phyloP scores from a whole-genome alignment of 1,140 invertebrate genomes.

The Eciton burchellii region DNA sequence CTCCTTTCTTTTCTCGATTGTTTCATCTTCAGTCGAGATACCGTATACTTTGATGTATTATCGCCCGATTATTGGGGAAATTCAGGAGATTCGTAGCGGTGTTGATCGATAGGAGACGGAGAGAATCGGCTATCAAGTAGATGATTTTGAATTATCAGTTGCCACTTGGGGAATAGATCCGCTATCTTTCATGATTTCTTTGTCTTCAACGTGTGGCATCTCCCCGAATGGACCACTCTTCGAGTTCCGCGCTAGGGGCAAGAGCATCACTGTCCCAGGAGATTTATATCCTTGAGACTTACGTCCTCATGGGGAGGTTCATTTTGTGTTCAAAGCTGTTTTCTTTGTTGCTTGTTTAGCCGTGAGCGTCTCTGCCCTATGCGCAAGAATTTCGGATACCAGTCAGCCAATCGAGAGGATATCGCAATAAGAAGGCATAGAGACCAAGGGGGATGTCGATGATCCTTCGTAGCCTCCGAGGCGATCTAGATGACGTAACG shows the following conservation, averaged over 20 bases:
- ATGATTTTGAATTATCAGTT: constrained; percentile 68
- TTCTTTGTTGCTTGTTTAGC: constrained; percentile 64
- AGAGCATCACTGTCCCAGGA: constrained; percentile 78
- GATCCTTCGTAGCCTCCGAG: constrained; percentile 45
- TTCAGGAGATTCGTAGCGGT: background rate
- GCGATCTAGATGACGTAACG: constrained; percentile 53
- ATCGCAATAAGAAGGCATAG: constrained; percentile 42
- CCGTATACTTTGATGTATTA: background rate
- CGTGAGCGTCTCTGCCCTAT: constrained; percentile 26
- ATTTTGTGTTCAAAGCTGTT: constrained; percentile 59
- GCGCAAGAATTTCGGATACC: constrained; percentile 54
- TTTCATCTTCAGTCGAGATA: background rate
- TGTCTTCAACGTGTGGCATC: constrained; percentile 47
- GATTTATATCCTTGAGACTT: constrained; percentile 76
- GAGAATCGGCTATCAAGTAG: constrained; percentile 18
- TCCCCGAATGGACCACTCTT: constrained; percentile 63
- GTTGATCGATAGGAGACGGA: background rate
- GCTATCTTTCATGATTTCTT: constrained; percentile 51
- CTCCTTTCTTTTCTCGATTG: background rate
- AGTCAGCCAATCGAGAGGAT: constrained; percentile 8
- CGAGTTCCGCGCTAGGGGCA: constrained; percentile 64
- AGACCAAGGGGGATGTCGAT: constrained; percentile 42
- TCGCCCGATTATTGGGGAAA: background rate
- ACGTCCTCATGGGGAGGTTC: constrained; percentile 56
- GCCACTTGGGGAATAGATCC: constrained; percentile 41